Percentiles rank a stretch among this genome's conserved stretches.
Evolutionary conservation across 2,888 invertebrate species (phyloP).

Genomic region (Drosophila affinis): DNA sequence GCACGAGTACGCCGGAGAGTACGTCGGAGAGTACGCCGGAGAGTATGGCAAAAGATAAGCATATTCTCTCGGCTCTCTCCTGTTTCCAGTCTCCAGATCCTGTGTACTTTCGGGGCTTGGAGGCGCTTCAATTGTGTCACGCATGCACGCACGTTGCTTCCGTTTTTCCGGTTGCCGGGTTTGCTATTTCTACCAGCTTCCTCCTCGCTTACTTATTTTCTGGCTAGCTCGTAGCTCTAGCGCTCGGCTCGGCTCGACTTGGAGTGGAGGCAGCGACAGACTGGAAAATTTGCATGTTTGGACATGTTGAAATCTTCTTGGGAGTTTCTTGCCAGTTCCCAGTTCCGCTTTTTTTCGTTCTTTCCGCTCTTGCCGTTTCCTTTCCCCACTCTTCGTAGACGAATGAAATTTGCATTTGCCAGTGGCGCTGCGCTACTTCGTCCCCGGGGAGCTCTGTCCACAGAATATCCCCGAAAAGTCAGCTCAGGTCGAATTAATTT

Average conservation of each 20-base stretch:
- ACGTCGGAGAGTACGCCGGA: constrained; percentile 36
- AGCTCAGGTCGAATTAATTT: constrained; percentile 27
- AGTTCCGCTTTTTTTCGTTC: neutral
- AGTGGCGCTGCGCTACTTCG: constrained; percentile 60
- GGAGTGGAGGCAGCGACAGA: constrained; percentile 73
- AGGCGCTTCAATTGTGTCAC: constrained; percentile 80
- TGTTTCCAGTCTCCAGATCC: neutral
- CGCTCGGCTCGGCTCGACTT: neutral
- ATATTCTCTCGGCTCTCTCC: constrained; percentile 24
- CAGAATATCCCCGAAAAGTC: constrained; percentile 5
- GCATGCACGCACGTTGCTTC: constrained; percentile 82
- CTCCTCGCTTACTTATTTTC: constrained; percentile 33
- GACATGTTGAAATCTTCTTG: constrained; percentile 80
- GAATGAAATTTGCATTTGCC: constrained; percentile 74
- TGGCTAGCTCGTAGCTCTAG: constrained; percentile 41
- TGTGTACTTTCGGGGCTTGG: constrained; percentile 9
- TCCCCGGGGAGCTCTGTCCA: constrained; percentile 10
- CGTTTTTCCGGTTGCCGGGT: constrained; percentile 80
- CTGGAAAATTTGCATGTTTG: constrained; percentile 81
- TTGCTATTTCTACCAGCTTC: constrained; percentile 68
- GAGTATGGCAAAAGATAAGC: constrained; percentile 58
- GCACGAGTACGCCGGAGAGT: constrained; percentile 31
- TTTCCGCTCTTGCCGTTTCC: constrained; percentile 23
- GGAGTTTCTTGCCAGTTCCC: constrained; percentile 57
- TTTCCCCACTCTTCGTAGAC: constrained; percentile 13